These are phyloP conservation scores for Stenodera caucasica DNA, from an alignment of 2,888 invertebrate genomes.

Conservation along the genomic window DNA sequence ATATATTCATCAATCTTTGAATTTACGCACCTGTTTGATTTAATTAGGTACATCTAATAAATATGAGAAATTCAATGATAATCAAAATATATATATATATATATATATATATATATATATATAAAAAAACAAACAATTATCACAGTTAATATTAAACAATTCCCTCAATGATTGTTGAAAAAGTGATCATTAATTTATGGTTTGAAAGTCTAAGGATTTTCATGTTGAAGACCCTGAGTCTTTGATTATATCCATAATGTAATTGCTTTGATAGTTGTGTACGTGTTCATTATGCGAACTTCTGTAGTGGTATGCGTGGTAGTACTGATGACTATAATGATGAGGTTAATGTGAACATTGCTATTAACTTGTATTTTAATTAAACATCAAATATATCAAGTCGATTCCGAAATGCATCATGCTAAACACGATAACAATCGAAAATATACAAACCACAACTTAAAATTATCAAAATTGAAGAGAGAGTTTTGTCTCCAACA, in stretches of 20 bases:
- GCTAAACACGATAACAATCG: no score
- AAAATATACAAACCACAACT: no score
- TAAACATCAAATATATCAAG: background rate
- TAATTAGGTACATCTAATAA: background rate
- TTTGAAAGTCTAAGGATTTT: background rate
- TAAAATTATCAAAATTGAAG: no score
- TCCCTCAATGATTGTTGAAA: background rate
- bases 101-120: no score
- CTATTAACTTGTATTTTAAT: conserved; percentile 5
- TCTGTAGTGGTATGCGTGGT: background rate
- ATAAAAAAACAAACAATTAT: no score
- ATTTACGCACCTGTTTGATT: conserved; percentile 6
- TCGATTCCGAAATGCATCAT: no score
- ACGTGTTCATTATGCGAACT: background rate
- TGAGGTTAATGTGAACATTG: background rate
- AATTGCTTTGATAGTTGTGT: background rate
- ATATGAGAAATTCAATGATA: background rate
- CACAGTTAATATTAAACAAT: no score
- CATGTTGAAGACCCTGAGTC: conserved; percentile 3
- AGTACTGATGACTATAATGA: conserved; percentile 1
- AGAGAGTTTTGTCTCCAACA: no score
- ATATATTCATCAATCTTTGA: background rate
- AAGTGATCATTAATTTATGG: background rate
- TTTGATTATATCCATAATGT: conserved; percentile 3
- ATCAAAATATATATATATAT: background rate